Percentiles rank a stretch among this genome's conserved stretches.
phyloP scores from a whole-genome alignment of 2,113 vertebrate species.

The Phylloscopus trochiloides region DNA sequence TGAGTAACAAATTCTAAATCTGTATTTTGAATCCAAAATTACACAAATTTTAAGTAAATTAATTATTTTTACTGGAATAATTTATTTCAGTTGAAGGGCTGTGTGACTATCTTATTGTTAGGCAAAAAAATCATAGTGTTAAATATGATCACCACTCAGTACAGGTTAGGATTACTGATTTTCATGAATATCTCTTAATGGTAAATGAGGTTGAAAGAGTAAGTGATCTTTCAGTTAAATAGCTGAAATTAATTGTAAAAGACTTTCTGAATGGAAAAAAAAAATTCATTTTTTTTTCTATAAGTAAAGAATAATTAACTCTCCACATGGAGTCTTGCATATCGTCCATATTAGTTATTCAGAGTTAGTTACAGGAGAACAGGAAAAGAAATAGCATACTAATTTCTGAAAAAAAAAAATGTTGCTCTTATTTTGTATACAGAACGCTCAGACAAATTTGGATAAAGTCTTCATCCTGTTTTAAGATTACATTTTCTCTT shows the following conservation, averaged over 20 bases:
- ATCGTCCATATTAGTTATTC: background rate
- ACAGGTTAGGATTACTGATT: background rate
- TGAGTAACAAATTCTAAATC: background rate
- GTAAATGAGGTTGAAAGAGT: background rate
- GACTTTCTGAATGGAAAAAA: background rate
- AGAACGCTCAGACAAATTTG: background rate
- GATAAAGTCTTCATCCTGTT: background rate
- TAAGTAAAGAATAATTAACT: background rate
- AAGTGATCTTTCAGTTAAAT: background rate
- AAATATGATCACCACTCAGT: background rate
- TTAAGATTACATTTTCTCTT: background rate
- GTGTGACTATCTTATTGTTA: background rate
- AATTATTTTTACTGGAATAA: background rate
- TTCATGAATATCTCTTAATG: background rate
- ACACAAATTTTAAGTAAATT: background rate
- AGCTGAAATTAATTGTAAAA: background rate
- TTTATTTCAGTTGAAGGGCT: background rate
- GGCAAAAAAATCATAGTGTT: background rate
- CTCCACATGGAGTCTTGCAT: background rate
- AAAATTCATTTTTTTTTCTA: background rate
- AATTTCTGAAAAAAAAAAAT: background rate
- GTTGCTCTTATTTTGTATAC: background rate
- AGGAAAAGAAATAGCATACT: background rate
- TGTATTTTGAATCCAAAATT: background rate
- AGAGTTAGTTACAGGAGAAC: background rate